A percentile compares a stretch with the other conserved stretches of the same genome.
Conservation (phyloP, 2,797 vertebrate species). For the Hirundo rustica region DNA sequence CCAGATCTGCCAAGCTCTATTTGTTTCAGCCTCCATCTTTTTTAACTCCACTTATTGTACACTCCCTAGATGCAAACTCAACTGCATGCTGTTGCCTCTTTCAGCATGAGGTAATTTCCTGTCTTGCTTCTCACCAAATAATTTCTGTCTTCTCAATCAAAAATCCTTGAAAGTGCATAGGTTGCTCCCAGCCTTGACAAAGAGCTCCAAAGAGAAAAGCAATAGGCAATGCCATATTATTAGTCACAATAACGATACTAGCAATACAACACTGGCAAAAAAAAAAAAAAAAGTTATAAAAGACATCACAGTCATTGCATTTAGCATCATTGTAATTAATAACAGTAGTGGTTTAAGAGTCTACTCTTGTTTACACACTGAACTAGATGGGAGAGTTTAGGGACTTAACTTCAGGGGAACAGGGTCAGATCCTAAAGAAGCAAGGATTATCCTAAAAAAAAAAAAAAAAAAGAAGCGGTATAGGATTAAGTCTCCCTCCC, state of each 20-base stretch:
- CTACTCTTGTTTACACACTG: neutral
- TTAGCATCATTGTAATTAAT: neutral
- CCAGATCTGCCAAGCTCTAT: neutral
- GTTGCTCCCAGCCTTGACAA: neutral
- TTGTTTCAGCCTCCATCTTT: slow-evolving; percentile 13
- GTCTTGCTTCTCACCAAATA: neutral
- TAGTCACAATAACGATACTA: neutral
- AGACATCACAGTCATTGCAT: neutral
- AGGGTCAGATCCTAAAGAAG: slow-evolving; percentile 13
- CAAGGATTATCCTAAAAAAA: neutral
- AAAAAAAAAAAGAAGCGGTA: neutral
- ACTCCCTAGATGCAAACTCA: slow-evolving; percentile 43
- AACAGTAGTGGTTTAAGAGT: neutral
- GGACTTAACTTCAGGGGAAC: slow-evolving; percentile 2
- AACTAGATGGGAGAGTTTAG: neutral
- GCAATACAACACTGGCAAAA: too few species aligned
- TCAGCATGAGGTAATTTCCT: slow-evolving; percentile 37
- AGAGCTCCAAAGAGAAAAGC: neutral
- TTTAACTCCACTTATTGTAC: slow-evolving; percentile 26
- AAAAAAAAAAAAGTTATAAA: neutral
- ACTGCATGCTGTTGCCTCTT: slow-evolving; percentile 11
- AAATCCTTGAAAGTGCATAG: neutral
- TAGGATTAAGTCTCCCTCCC: slow-evolving; percentile 25
- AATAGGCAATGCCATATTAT: neutral
- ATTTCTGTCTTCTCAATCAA: slow-evolving; percentile 3